Evolutionary conservation across 1,140 invertebrate species (phyloP), one percentile per base, ranked within the genome.

Genomic region (Brachionus manjavacas): DNA sequence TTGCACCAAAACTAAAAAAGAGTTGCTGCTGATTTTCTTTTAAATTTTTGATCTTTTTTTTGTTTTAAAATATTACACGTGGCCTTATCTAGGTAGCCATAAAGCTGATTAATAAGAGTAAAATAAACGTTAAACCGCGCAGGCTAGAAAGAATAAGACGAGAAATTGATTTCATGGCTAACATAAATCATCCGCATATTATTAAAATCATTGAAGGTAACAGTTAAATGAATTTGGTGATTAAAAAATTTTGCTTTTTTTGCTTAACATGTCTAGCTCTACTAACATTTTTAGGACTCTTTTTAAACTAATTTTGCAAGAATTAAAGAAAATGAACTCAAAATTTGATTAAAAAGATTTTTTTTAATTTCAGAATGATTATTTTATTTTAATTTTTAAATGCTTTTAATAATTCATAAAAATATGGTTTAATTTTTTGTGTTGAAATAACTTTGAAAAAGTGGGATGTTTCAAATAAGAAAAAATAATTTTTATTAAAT

Each of bases 41-140:
- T 49, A 49, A 76, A 76, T 60, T 60, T 35, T 35, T n/a, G n/a
- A n/a, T n/a, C n/a, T 35, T 28, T 25, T 41, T 79, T 79, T 49
- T 64, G 35, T n/a, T 16, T 31, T 64, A 80, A 60, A 46, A 9
- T 60, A 52, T 25, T 46, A 20, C 52, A 60, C 16, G 55, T 31
- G 39, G 55, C 20, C 55, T 35, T 64, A 31, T 60, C 28, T 35
- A 97, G 91, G 93, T 93, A 86, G 97, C 97, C 72, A 98, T 99
- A 86, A 99, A 99, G 91, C 97, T 96, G 9, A 99, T 99, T 84
- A 98, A 97, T 90, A 99, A 99, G 91, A 96, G 95, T 87, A 98
- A 98, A 92, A 98, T 99, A 87, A 95, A 97, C 89, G 79, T 81
- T 43, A 96, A 95, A 43, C 96, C 98, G 87, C 95, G 96, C 28